These are phyloP conservation scores for Podarcis muralis DNA, from an alignment of 2,113 vertebrate genomes.

Conservation along the genomic window DNA sequence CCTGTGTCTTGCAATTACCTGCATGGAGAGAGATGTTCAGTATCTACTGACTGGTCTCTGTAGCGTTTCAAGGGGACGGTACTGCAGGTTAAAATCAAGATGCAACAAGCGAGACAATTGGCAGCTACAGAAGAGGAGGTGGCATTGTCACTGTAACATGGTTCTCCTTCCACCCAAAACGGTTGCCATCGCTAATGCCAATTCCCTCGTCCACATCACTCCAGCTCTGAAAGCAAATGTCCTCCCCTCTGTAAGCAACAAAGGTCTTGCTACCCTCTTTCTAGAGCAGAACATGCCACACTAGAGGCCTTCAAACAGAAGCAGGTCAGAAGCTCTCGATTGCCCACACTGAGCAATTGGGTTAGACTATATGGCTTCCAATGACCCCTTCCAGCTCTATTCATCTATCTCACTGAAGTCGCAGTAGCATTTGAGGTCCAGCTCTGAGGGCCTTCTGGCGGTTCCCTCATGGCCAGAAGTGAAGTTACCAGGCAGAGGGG, in stretches of 20 bases:
- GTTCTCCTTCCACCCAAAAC: background rate
- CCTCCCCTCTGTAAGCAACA: no score
- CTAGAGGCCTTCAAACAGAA: background rate
- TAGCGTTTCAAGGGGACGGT: background rate
- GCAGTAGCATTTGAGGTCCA: background rate
- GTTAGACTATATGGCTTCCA: background rate
- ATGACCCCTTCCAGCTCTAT: background rate
- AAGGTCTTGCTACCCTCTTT: background rate
- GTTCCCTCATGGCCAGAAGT: no score
- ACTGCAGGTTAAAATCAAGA: background rate
- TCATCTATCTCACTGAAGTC: background rate
- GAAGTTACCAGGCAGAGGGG: no score
- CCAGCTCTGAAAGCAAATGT: background rate
- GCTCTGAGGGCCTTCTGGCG: no score
- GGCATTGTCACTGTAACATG: background rate
- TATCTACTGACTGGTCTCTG: background rate
- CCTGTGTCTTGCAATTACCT: background rate
- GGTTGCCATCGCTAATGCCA: background rate
- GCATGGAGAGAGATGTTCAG: background rate
- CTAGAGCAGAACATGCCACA: background rate
- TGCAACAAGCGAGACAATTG: background rate
- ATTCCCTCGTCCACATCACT: background rate
- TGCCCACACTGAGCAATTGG: background rate
- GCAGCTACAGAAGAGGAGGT: background rate
- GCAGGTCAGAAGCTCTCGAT: background rate